phyloP scores from a whole-genome alignment of 2,888 invertebrate species.

The Microplitis manilae region DNA sequence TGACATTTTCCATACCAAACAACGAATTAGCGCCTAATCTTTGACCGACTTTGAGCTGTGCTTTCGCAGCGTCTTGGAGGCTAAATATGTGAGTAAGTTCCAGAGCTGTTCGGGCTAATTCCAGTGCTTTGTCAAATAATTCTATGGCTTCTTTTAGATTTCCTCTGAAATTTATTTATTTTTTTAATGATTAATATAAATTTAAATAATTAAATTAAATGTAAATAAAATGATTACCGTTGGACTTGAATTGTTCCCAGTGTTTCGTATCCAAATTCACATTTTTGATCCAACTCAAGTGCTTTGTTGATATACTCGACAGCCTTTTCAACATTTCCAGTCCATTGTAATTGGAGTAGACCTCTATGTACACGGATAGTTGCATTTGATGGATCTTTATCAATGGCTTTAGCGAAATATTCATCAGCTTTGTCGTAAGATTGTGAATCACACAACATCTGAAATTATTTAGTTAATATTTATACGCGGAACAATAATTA shows the following conservation, averaged over 20 bases:
- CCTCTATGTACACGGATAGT: conserved; percentile 91
- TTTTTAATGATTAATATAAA: conserved; percentile 18
- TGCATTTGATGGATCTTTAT: conserved; percentile 88
- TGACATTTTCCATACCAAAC: conserved; percentile 49
- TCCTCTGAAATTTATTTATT: conserved; percentile 77
- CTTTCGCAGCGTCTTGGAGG: conserved; percentile 89
- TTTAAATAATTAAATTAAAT: conserved; percentile 19
- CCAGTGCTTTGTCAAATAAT: conserved; percentile 90
- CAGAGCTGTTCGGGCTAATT: conserved; percentile 86
- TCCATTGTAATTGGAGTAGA: conserved; percentile 87
- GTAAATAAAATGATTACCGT: conserved; percentile 58
- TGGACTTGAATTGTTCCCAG: conserved; percentile 96
- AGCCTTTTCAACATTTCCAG: conserved; percentile 85
- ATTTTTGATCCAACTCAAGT: conserved; percentile 90
- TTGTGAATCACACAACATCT: conserved; percentile 86
- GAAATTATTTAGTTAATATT: conserved; percentile 22
- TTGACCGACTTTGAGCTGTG: conserved; percentile 87
- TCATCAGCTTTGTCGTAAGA: conserved; percentile 88
- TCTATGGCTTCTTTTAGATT: conserved; percentile 87
- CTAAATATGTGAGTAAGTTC: conserved; percentile 94
- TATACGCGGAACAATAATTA: neutral
- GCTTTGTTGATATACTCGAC: conserved; percentile 85
- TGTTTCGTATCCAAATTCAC: conserved; percentile 96
- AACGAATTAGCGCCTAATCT: conserved; percentile 79
- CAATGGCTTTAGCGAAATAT: conserved; percentile 85